Evolutionary conservation across 2,113 vertebrate genomes (phyloP).

Genomic region (Lipotes vexillifer): DNA sequence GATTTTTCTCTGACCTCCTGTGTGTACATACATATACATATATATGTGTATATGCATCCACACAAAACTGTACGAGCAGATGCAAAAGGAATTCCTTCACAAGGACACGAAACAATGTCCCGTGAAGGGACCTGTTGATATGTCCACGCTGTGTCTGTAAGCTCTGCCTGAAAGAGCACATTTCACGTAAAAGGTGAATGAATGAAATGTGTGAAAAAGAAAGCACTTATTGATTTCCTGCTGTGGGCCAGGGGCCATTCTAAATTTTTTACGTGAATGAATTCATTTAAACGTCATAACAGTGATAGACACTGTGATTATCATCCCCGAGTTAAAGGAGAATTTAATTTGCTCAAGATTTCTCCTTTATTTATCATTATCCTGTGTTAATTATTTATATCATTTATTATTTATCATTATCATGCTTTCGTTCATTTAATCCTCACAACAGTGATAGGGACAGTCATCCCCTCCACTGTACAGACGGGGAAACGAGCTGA

Average conservation of each 20-base stretch:
- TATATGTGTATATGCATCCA: rapidly evolving
- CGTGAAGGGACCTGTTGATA: not conserved
- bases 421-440: not conserved
- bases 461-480: not conserved
- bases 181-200: not conserved
- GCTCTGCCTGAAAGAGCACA: not conserved
- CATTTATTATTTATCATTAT: not conserved
- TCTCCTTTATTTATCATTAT: not conserved
- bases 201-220: not conserved
- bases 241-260: not conserved
- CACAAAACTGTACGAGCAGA: not conserved
- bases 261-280: not conserved
- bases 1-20: not conserved
- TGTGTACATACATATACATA: rapidly evolving
- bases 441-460: too few species aligned
- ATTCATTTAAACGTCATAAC: not conserved
- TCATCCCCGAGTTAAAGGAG: not conserved
- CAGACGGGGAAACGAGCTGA: not conserved
- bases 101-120: not conserved
- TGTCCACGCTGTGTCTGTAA: not conserved
- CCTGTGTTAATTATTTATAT: too few species aligned
- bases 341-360: not conserved
- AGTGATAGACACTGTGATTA: not conserved
- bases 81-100: too few species aligned
- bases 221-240: not conserved